These are phyloP conservation scores for Leistus spinibarbis DNA, from an alignment of 2,888 invertebrate species.

Conservation along the genomic window DNA sequence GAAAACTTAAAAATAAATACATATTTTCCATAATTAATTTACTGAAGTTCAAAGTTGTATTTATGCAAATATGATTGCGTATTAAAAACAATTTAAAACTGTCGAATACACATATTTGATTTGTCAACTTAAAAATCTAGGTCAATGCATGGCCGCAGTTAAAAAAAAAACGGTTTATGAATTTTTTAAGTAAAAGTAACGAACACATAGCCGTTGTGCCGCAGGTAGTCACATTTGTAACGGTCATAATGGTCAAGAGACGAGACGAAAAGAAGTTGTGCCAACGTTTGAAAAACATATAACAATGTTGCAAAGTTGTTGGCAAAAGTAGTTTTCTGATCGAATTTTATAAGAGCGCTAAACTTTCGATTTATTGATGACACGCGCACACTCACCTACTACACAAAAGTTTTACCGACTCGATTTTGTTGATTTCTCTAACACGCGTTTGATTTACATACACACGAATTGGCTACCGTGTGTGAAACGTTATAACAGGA, in stretches of 20 bases:
- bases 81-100: background rate
- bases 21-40: too few relatives aligned
- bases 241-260: background rate
- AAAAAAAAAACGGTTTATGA: background rate
- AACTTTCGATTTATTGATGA: conserved; percentile 13
- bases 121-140: background rate
- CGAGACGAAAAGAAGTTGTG: background rate
- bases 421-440: background rate
- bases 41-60: background rate
- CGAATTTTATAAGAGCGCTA: background rate
- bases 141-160: background rate
- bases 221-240: background rate
- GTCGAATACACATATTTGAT: background rate
- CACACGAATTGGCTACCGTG: conserved; percentile 14
- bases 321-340: background rate
- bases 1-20: too few relatives aligned
- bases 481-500: conserved; percentile 29
- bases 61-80: background rate
- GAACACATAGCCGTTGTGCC: background rate
- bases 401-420: conserved; percentile 3
- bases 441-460: conserved; percentile 1
- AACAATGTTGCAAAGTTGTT: background rate
- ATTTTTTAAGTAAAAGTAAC: background rate
- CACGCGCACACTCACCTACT: conserved; percentile 1
- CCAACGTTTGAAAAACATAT: background rate